Evolutionary conservation across 2,797 vertebrate genomes (phyloP), one percentile per base, ranked within the genome.

Genomic region (Cephalopachus bancanus): DNA sequence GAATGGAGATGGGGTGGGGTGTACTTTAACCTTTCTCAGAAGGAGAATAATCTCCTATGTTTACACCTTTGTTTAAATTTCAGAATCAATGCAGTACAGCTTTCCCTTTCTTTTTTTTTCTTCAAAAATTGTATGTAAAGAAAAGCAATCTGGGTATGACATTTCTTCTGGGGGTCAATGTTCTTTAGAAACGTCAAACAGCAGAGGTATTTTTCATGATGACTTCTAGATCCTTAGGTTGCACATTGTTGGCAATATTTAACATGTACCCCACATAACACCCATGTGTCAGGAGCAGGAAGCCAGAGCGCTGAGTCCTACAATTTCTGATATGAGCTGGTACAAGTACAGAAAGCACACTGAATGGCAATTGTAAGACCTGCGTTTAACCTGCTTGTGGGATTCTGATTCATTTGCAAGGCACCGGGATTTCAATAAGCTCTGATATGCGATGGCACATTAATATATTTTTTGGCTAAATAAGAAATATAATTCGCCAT

Each of bases 291-390:
- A 72, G 64, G 80, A 97, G 90, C 87, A 96, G 92, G 51, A 94
- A 96, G 75, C 37, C 96, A 90, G 67, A 91, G 75, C 0, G 28
- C 74, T 55, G 94, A 94, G 51, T 10, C 87, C 84, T 81, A 81
- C 14, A 67, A 76, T 81, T 78, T 97, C 79, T 96, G 88, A 92
- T 91, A 65, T 55, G 57, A 97, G 81, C 49, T 33, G 76, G 64
- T 74, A 2, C 64, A 91, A 89, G 62, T 72, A 98, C 75, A 97
- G 92, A 87, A 96, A 89, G n/a, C 62, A 59, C 85, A 22, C 65
- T 51, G 96, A 97, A 97, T 86, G 76, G n/a, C 78, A 98, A 97
- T 97, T 91, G 86, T 83, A 83, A 96, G 74, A 78, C 49, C 22
- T 26, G 78, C 10, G 10, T 78, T 74, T 97, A 97, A 96, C 53